A percentile compares a stretch with the other conserved stretches of the same genome.
These are phyloP conservation scores for Ptilorrhoa leucosticta DNA, from an alignment of 2,113 vertebrate genomes.

Conservation along the genomic window DNA sequence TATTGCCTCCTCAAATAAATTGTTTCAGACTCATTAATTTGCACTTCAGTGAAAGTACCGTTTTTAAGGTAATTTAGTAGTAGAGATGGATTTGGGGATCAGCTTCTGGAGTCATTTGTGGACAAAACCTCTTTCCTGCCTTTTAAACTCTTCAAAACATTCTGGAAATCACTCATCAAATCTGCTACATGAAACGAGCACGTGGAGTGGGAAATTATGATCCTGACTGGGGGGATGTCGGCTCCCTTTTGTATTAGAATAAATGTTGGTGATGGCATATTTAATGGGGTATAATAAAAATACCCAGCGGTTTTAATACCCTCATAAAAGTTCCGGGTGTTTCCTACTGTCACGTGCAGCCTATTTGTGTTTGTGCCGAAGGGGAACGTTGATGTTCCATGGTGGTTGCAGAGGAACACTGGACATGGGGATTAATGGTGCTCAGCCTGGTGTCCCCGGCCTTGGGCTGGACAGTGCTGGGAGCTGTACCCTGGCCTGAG, in stretches of 20 bases:
- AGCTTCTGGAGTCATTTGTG: background rate
- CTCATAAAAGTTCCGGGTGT: background rate
- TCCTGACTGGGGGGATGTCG: fast-evolving
- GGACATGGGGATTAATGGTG: background rate
- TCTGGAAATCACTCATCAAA: background rate
- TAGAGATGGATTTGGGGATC: background rate
- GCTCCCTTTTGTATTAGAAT: background rate
- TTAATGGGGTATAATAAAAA: background rate
- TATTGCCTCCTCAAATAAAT: background rate
- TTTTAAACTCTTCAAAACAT: background rate
- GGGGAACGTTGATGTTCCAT: background rate
- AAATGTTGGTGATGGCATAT: background rate
- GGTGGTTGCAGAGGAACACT: background rate
- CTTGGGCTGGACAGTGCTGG: background rate
- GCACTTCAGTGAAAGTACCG: background rate
- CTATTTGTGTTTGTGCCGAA: background rate
- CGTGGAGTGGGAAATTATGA: background rate
- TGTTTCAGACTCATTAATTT: background rate
- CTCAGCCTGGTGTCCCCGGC: background rate
- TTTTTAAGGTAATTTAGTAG: background rate
- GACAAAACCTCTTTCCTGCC: background rate
- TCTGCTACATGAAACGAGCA: background rate
- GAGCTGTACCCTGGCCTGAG: background rate
- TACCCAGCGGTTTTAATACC: background rate
- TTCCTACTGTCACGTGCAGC: background rate